A percentile compares a stretch with the other conserved stretches of the same genome.
Evolutionary conservation across 1,140 invertebrate genomes (phyloP).

Genomic region (Parasteatoda tepidariorum): DNA sequence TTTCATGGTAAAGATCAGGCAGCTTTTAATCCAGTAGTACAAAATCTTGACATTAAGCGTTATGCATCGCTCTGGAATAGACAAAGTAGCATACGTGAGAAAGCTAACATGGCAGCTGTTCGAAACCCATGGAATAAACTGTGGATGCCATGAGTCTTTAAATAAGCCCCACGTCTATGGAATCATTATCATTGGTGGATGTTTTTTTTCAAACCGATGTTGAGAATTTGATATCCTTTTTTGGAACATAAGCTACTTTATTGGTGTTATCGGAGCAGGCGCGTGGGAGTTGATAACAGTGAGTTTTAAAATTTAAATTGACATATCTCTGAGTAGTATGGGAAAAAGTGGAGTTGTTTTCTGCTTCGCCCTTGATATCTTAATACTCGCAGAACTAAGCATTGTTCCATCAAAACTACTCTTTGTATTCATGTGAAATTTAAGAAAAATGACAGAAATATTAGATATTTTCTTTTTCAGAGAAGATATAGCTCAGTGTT

Average conservation of each 20-base stretch:
- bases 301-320: constrained; percentile 8
- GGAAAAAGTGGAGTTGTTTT: not conserved
- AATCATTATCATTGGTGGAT: not conserved
- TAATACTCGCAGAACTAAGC: no score
- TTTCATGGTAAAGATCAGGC: not conserved
- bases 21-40: constrained; percentile 51
- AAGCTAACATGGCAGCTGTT: constrained; percentile 47
- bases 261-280: not conserved
- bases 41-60: constrained; percentile 55
- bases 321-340: not conserved
- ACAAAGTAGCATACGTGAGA: constrained; percentile 23
- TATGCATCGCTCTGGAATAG: constrained; percentile 43
- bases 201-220: not conserved
- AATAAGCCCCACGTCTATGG: not conserved
- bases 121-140: not conserved
- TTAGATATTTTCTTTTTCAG: not conserved
- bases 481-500: no score
- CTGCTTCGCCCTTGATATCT: not conserved
- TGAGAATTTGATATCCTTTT: constrained; percentile 17
- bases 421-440: no score
- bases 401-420: no score
- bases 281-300: not conserved
- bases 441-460: not conserved
- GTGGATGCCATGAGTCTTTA: not conserved
- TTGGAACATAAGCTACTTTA: not conserved